Evolutionary conservation across 2,888 invertebrate species (phyloP), one percentile per base, ranked within the genome.

Genomic region (Zonitis immaculata): DNA sequence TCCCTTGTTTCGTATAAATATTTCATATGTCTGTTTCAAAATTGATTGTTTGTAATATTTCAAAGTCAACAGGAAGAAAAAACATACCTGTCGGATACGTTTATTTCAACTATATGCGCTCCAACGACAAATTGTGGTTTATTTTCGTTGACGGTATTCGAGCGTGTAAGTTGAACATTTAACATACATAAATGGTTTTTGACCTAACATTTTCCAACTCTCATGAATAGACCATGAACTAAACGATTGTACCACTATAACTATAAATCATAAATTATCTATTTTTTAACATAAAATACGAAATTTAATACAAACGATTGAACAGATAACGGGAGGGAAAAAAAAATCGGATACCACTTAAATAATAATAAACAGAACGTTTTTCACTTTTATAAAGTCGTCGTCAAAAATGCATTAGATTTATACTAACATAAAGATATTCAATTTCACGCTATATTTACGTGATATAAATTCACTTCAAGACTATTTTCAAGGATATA

Each of bases 371-470:
- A 35, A 52, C 49, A 52, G 32, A 56, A 56, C 49, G 59, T 47
- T 56, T 61, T 54, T 52, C 44, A 44, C 52, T 53, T 42, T 47
- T 45, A 47, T 42, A 49, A 54, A 54, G 57, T 60, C 59, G 58
- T 50, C 53, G 50, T 51, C 44, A 56, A 50, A 58, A 57, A 61
- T 55, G 53, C 61, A 60, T 61, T 61, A 58, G 58, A 61, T 62
- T 60, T 63, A 62, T 59, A 62, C 61, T 61, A 58, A 54, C 60
- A 60, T 56, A 62, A 57, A 61, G 58, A 66, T 65, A 65, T 66
- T 62, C 65, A 65, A 65, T 65, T 64, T 65, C 63, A 65, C 64
- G 65, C 61, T 58, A 64, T 65, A 65, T 66, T 66, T 65, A 65
- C 61, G 55, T 62, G 59, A 62, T 65, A 64, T 64, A 65, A 63